Percentiles rank a stretch among this genome's conserved stretches.
Conservation (phyloP, 2,113 vertebrate species). For the Sceloporus undulatus region DNA sequence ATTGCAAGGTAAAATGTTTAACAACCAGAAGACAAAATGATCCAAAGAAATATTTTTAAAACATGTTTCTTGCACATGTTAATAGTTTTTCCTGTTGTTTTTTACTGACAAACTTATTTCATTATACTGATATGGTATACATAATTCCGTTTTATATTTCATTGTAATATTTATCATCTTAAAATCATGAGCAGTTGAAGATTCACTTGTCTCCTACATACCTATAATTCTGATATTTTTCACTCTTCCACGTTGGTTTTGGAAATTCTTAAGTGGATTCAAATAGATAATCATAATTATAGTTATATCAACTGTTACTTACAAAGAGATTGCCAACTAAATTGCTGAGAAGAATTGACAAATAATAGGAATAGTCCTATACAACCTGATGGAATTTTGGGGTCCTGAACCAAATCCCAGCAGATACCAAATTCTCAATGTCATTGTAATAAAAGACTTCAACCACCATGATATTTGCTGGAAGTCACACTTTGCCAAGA, state of each 20-base stretch:
- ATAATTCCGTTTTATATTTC: background rate
- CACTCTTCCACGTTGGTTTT: slow-evolving; percentile 40
- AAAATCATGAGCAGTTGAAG: background rate
- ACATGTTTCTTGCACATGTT: too few species aligned
- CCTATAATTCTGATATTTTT: slow-evolving; percentile 29
- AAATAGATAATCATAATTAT: background rate
- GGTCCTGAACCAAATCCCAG: too few species aligned
- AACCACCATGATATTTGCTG: too few species aligned
- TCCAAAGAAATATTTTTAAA: too few species aligned
- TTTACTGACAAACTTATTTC: background rate
- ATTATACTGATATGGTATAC: background rate
- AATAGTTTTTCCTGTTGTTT: background rate
- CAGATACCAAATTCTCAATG: too few species aligned
- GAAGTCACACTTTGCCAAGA: too few species aligned
- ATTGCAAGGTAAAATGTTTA: too few species aligned
- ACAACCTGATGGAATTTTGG: too few species aligned
- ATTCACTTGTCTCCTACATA: background rate
- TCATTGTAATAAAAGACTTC: too few species aligned
- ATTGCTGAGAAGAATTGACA: background rate
- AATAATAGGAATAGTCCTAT: background rate
- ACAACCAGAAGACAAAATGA: too few species aligned
- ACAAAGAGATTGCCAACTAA: slow-evolving; percentile 3
- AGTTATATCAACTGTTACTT: background rate
- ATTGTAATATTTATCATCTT: background rate
- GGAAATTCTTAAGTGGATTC: slow-evolving; percentile 21